Evolutionary conservation across 2,113 vertebrate species (phyloP).

Genomic region (Larimichthys polyactis): DNA sequence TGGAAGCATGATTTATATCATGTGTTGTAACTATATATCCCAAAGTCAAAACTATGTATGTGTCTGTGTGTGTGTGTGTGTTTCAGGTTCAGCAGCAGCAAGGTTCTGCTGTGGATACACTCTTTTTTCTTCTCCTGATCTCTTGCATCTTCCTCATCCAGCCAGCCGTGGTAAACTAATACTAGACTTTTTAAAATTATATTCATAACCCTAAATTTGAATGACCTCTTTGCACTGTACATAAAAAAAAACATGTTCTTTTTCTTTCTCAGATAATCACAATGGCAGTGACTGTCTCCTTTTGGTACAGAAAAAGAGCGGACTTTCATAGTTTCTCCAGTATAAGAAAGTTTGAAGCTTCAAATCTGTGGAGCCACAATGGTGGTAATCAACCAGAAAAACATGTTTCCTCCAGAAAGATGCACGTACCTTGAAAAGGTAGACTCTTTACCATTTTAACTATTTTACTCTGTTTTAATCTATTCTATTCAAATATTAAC

Average conservation of each 20-base stretch:
- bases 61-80: neutral
- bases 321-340: constrained; percentile 60
- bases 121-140: constrained; percentile 83
- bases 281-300: constrained; percentile 73
- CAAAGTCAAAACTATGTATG: neutral
- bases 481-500: neutral
- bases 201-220: neutral
- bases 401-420: constrained; percentile 7
- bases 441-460: neutral
- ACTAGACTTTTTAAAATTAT: neutral
- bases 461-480: neutral
- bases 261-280: constrained; percentile 79
- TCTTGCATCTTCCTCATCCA: constrained; percentile 85
- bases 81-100: constrained; percentile 80
- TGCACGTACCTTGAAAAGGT: constrained; percentile 75
- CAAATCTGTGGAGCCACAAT: constrained; percentile 40
- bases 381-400: neutral
- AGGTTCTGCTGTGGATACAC: constrained; percentile 82
- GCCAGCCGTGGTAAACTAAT: constrained; percentile 80
- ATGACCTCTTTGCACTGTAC: neutral
- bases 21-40: neutral
- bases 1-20: neutral
- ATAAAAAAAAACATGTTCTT: neutral
- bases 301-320: constrained; percentile 62
- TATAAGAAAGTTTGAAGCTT: constrained; percentile 44